phyloP scores from a whole-genome alignment of 1,140 invertebrate genomes.

The Lasioglossum albipes region DNA sequence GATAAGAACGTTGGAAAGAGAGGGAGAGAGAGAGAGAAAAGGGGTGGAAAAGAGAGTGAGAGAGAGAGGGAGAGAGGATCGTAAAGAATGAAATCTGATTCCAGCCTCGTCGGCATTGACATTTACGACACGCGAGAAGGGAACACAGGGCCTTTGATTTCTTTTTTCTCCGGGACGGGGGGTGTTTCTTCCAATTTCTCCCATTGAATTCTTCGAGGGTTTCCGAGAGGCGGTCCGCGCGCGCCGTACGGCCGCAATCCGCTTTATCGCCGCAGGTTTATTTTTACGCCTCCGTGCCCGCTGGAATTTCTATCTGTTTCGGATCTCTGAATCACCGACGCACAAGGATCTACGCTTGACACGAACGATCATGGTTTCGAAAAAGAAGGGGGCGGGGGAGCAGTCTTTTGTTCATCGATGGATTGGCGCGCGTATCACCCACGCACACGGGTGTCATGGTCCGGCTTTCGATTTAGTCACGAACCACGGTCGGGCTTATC shows the following conservation, averaged over 20 bases:
- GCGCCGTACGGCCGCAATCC: neutral
- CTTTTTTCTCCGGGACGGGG: too few relatives aligned
- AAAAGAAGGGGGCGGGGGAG: neutral
- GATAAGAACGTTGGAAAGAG: constrained; percentile 64
- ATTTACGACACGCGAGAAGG: constrained; percentile 12
- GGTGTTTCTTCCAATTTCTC: neutral
- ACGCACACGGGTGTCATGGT: neutral
- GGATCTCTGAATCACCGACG: constrained; percentile 21
- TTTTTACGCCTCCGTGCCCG: constrained; percentile 10
- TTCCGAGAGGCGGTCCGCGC: neutral
- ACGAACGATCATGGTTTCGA: constrained; percentile 34
- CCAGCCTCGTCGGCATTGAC: constrained; percentile 6
- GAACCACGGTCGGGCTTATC: neutral
- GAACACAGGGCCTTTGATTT: constrained; percentile 2
- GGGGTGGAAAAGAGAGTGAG: neutral
- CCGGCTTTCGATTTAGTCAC: constrained; percentile 28
- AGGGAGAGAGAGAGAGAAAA: neutral
- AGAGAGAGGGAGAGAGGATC: constrained; percentile 26
- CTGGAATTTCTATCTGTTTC: constrained; percentile 6
- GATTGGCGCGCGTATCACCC: neutral
- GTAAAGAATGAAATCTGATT: constrained; percentile 60
- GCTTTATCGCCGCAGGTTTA: constrained; percentile 10
- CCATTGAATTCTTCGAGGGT: neutral
- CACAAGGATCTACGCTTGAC: constrained; percentile 28
- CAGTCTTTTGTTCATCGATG: neutral